phyloP scores from a whole-genome alignment of 2,797 vertebrate genomes.

The Nannoperca obscura region DNA sequence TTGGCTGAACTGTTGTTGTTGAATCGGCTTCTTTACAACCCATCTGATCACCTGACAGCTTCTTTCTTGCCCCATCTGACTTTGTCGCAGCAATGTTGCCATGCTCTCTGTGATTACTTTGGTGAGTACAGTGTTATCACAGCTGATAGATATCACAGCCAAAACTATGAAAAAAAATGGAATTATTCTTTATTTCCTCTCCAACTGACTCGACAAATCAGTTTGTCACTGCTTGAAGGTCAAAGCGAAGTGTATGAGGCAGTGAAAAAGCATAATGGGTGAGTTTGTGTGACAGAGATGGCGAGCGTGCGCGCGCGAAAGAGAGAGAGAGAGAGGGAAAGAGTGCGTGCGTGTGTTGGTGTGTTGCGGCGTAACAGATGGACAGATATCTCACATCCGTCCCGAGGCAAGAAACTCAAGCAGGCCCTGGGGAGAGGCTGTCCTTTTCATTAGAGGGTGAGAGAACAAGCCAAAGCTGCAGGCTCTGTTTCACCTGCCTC shows the following conservation, averaged over 20 bases:
- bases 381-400: slow-evolving; percentile 85
- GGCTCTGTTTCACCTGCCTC: slow-evolving; percentile 78
- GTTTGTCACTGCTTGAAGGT: slow-evolving; percentile 41
- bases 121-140: neutral
- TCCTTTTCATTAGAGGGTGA: slow-evolving; percentile 82
- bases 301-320: neutral
- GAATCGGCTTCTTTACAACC: neutral
- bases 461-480: slow-evolving; percentile 78
- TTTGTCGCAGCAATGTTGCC: neutral
- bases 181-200: neutral
- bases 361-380: slow-evolving; percentile 79
- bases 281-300: slow-evolving; percentile 29
- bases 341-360: slow-evolving; percentile 37
- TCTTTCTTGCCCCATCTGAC: neutral
- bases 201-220: slow-evolving; percentile 40
- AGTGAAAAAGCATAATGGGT: slow-evolving; percentile 12
- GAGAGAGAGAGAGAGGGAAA: neutral
- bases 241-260: slow-evolving; percentile 29
- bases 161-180: neutral
- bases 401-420: slow-evolving; percentile 83
- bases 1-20: neutral
- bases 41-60: neutral
- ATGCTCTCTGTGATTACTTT: slow-evolving; percentile 8
- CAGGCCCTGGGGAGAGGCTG: slow-evolving; percentile 82
- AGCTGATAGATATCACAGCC: neutral